phyloP scores from a whole-genome alignment of 2,888 invertebrate species.

The Cerceris rybyensis region DNA sequence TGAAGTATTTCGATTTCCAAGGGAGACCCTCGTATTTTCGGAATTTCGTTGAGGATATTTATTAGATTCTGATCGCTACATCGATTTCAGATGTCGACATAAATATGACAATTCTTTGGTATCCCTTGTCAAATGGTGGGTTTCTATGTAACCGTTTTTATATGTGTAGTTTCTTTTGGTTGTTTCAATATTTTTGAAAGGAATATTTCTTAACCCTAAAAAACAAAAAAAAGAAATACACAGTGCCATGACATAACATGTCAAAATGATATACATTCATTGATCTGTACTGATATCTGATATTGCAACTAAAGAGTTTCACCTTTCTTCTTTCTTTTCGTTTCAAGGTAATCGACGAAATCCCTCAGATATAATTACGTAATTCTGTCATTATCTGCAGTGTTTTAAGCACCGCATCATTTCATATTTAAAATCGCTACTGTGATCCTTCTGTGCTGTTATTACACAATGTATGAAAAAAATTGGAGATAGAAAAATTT shows the following conservation, averaged over 20 bases:
- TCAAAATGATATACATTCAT: slow-evolving; percentile 32
- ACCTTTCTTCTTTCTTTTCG: slow-evolving; percentile 3
- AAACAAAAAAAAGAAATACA: slow-evolving; percentile 18
- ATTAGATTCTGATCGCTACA: not conserved
- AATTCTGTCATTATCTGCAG: slow-evolving; percentile 29
- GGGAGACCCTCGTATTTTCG: slow-evolving; percentile 8
- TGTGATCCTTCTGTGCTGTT: slow-evolving; percentile 37
- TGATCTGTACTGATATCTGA: slow-evolving; percentile 32
- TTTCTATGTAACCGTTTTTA: too few species aligned
- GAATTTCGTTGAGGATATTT: slow-evolving; percentile 27
- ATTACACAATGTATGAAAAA: slow-evolving; percentile 49
- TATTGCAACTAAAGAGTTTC: slow-evolving; percentile 47
- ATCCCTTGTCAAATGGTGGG: too few species aligned
- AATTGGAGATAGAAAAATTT: slow-evolving; percentile 59
- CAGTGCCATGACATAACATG: slow-evolving; percentile 16
- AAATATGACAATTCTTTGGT: too few species aligned
- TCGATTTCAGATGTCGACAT: too few species aligned
- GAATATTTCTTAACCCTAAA: too few species aligned
- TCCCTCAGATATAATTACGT: slow-evolving; percentile 19
- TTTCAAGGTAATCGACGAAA: slow-evolving; percentile 31
- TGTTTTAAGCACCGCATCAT: slow-evolving; percentile 38
- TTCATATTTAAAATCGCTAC: slow-evolving; percentile 30
- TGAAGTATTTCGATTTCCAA: slow-evolving; percentile 9
- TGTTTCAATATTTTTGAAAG: too few species aligned
- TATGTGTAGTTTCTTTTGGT: too few species aligned